Evolutionary conservation across 2,113 vertebrate species (phyloP).

Genomic region (Tinamus guttatus): DNA sequence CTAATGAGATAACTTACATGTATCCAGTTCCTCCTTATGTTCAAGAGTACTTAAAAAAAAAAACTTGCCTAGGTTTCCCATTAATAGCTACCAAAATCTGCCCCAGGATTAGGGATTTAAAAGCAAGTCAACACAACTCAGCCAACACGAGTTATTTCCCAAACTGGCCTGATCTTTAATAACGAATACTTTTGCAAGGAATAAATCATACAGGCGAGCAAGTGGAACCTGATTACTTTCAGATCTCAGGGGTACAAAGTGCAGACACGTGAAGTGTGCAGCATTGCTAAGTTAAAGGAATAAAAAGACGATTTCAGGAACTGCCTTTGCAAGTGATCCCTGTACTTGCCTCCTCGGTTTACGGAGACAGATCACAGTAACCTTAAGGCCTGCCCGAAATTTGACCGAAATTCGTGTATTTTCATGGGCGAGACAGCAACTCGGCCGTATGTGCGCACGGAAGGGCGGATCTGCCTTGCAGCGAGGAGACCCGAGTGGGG

Average conservation of each 20-base stretch:
- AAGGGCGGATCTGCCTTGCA: too few species aligned
- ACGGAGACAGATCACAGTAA: rapidly evolving
- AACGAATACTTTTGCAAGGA: neutral
- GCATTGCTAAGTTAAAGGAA: neutral
- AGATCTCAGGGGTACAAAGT: neutral
- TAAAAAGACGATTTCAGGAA: neutral
- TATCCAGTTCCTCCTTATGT: neutral
- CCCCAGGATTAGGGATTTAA: neutral
- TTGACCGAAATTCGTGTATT: too few species aligned
- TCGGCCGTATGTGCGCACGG: too few species aligned
- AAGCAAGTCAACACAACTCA: neutral
- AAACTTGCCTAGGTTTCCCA: neutral
- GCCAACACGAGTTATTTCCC: rapidly evolving
- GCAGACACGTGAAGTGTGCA: neutral
- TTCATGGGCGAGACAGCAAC: too few species aligned
- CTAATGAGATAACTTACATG: neutral
- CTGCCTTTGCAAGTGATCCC: neutral
- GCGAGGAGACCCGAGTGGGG: too few species aligned
- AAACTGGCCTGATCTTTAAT: neutral
- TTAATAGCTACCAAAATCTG: neutral
- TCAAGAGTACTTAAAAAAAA: neutral
- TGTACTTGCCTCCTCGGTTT: neutral
- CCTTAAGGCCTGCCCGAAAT: too few species aligned
- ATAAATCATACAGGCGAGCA: rapidly evolving
- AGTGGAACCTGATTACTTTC: neutral